Base-by-base conservation (phyloP, 2,888 invertebrate species). In the Palloptera scutellata region DNA sequence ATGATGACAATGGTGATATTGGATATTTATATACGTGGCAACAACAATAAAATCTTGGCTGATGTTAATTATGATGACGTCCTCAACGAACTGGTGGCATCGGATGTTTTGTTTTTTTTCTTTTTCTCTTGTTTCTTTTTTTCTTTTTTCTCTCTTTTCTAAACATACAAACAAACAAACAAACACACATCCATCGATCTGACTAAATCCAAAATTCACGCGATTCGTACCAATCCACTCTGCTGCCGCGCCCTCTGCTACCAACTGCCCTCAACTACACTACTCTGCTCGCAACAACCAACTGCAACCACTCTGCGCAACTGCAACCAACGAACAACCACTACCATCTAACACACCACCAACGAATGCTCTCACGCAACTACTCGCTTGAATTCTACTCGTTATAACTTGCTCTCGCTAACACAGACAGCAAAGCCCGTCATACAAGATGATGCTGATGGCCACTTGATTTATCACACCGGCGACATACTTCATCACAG, bases 381-480 rank as follows among this genome's bases (percentile, higher is more conserved):
- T 48, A 55, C 43, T 58, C 4, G n/a, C 45, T 20, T 15, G 43
- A 42, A 60, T 20, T 43, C 9, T 17, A 40, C 40, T 10, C 54
- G 12, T n/a, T 40, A 55, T 55, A n/a, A 55, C 55, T 53, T 65
- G 61, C 64, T 54, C 65, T 53, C 58, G 58, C 52, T 67, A 43
- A 45, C 72, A 82, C 81, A 85, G 84, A 83, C 83, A 81, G 84
- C 84, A 82, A 83, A 85, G 82, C 94, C 96, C 87, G 93, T 95
- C 87, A 93, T 98, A 88, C 95, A 96, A 91, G 97, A 99, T 90
- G 98, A 99, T 90, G 94, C 94, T 89, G 98, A 99, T 88, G 99
- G 99, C 88, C 98, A 99, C 89, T 96, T 99, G 89, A 93, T 99
- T 88, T 99, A 98, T 93, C 94, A 94, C 89, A 92, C 92, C 88